Evolutionary conservation across 2,113 vertebrate genomes (phyloP).

Genomic region (Hystrix cristata): DNA sequence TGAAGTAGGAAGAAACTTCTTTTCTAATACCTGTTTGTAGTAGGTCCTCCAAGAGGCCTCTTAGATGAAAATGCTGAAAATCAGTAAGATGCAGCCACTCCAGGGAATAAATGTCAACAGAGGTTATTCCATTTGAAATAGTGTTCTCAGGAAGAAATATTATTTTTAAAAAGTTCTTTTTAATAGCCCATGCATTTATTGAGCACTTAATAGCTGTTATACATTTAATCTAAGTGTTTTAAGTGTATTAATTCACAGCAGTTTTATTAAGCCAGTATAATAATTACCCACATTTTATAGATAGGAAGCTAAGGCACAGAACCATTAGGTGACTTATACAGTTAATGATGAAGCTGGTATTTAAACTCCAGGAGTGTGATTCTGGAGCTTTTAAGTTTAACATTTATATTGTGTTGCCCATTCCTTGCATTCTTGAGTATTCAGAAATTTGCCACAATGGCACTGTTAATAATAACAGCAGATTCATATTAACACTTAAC

Average conservation of each 20-base stretch:
- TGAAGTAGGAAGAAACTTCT: neutral
- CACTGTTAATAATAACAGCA: neutral
- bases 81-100: neutral
- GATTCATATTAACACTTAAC: neutral
- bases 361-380: neutral
- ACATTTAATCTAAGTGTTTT: neutral
- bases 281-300: neutral
- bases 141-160: neutral
- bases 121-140: constrained; percentile 11
- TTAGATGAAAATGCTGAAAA: neutral
- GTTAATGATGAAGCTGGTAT: neutral
- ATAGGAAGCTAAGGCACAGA: neutral
- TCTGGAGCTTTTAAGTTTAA: constrained; percentile 15
- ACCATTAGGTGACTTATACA: neutral
- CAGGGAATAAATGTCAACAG: neutral
- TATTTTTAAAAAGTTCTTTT: constrained; percentile 25
- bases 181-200: constrained; percentile 18
- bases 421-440: constrained; percentile 13
- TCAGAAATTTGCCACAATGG: constrained; percentile 3
- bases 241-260: neutral
- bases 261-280: neutral
- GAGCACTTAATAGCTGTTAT: neutral
- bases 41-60: neutral
- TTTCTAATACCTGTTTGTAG: neutral
- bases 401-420: neutral